Evolutionary conservation across 2,113 vertebrate genomes (phyloP), one percentile per base, ranked within the genome.

Genomic region (Rattus rattus): DNA sequence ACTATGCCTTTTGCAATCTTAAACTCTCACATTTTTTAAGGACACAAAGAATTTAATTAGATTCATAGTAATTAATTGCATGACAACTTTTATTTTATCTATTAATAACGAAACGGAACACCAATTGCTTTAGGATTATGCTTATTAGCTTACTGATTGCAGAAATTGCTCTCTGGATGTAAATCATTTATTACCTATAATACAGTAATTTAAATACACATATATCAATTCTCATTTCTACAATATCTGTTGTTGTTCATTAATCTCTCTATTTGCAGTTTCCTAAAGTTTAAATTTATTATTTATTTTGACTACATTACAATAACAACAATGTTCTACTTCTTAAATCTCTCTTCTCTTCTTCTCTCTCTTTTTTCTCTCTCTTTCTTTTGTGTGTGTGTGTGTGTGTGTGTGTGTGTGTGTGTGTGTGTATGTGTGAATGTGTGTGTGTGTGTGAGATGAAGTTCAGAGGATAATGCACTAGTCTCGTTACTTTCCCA

Each of bases 41-140:
- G 76, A 88, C 92, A 96, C 56, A 81, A 56, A n/a, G 13, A 70
- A 22, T 93, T 96, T 89, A 96, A 93, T 81, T 96, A 90, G 28
- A 92, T 81, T 70, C 36, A 83, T 6, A 86, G 33, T 97, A 90
- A 95, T 83, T 63, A 94, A 90, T 90, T 80, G 61, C 14, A 56
- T 69, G 75, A 80, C 28, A 69, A 33, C 73, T 92, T 89, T 95
- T 84, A 88, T 92, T 89, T 95, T 84, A 88, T 88, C 30, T 9
- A 47, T 52, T 56, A 94, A 81, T 93, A 87, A 86, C 75, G 72
- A 94, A 91, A 85, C 39, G 81, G 11, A 22, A 24, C 12, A 69
- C 12, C 1, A 89, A 86, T 77, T 59, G 24, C 11, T 61, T 85
- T 52, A n/a, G 56, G 28, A 83, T 54, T 93, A 13, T 76, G 26